A percentile compares a stretch with the other conserved stretches of the same genome.
Evolutionary conservation across 1,140 invertebrate species (phyloP).

Genomic region (Calephelis nemesis): DNA sequence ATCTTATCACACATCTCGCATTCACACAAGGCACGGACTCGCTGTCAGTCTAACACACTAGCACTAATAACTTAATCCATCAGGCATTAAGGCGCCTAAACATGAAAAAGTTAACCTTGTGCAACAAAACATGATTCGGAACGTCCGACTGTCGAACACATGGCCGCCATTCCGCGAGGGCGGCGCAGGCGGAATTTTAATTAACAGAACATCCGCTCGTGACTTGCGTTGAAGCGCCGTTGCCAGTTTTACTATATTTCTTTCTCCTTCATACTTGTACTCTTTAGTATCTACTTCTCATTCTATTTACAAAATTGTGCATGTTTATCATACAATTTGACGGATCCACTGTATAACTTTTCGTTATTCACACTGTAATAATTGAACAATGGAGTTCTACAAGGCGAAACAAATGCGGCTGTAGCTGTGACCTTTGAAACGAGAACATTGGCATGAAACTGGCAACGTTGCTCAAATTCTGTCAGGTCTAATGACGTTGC

Average conservation of each 20-base stretch:
- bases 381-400: conserved; percentile 56
- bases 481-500: conserved; percentile 67
- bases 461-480: conserved; percentile 69
- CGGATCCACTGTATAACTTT: conserved; percentile 42
- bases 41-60: conserved; percentile 65
- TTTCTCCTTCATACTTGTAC: conserved; percentile 51
- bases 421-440: conserved; percentile 53
- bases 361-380: conserved; percentile 31
- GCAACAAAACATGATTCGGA: conserved; percentile 74
- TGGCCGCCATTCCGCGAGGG: conserved; percentile 77
- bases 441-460: conserved; percentile 60
- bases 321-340: conserved; percentile 44
- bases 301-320: conserved; percentile 44
- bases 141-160: conserved; percentile 75
- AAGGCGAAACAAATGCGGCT: conserved; percentile 45
- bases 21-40: conserved; percentile 46
- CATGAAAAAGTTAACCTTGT: conserved; percentile 73
- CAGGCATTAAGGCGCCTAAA: conserved; percentile 50
- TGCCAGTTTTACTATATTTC: conserved; percentile 55
- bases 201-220: conserved; percentile 79
- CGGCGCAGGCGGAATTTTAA: conserved; percentile 79
- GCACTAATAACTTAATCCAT: conserved; percentile 54
- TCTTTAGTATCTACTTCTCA: conserved; percentile 33
- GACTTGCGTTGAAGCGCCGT: conserved; percentile 63
- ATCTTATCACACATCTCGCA: conserved; percentile 54